Percentiles rank a stretch among this genome's conserved stretches.
Conservation (phyloP, 2,113 vertebrate species). For the Rhadina sibilatrix region DNA sequence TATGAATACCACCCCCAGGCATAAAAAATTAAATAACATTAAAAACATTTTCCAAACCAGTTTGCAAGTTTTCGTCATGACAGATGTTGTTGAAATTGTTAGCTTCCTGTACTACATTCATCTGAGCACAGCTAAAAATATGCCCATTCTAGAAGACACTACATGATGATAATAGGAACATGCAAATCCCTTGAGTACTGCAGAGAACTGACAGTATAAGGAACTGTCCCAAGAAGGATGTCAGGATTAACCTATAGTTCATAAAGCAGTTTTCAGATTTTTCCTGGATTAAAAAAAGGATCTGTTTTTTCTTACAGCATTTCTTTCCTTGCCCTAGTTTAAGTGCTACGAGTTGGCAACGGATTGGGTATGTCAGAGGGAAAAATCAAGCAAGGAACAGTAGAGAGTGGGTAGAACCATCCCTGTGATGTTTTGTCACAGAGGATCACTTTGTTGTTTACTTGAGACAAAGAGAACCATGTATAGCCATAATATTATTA, state of each 20-base stretch:
- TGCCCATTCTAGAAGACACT: background rate
- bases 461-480: constrained; percentile 15
- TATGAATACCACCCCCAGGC: background rate
- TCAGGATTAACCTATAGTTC: background rate
- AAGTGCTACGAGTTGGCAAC: background rate
- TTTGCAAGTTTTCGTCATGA: background rate
- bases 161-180: background rate
- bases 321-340: background rate
- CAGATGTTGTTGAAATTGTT: background rate
- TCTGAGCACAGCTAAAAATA: background rate
- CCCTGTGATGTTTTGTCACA: background rate
- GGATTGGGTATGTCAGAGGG: background rate
- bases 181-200: background rate
- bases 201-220: background rate
- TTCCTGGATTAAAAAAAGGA: background rate
- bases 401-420: background rate
- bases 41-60: background rate
- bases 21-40: background rate
- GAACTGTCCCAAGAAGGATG: background rate
- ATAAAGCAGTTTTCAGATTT: background rate
- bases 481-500: constrained; percentile 27
- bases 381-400: background rate
- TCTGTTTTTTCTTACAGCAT: background rate
- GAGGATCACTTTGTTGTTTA: constrained; percentile 11
- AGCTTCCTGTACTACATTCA: background rate